Base-by-base conservation (phyloP, 2,797 vertebrate genomes). In the Sphenodon punctatus region DNA sequence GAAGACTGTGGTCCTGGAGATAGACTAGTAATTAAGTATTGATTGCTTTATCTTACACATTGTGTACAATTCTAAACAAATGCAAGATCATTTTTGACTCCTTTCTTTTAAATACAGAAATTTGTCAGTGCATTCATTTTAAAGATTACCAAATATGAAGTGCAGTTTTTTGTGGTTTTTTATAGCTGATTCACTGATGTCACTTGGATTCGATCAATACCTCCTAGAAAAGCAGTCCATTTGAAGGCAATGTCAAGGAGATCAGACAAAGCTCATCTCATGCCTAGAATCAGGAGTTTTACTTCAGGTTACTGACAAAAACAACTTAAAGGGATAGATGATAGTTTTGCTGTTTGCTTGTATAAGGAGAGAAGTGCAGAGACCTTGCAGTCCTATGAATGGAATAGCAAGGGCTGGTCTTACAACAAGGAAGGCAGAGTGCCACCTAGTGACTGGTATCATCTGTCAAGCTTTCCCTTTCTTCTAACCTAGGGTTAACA, bases 1-100 rank as follows among this genome's bases (percentile, higher is more conserved):
- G 82, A 89, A 64, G 55, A 49, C 67, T 82, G 65, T 59, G 83
- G 77, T 67, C 76, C 92, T 25, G 4, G 75, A 93, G 88, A 89
- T 80, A 92, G 89, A 83, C 88, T 91, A 59, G 84, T 96, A 96
- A 96, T 95, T 95, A 94, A 78, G 49, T 95, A 95, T 95, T 92
- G 96, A 95, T 95, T 94, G 91, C 79, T 93, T 95, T 93, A 7
- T 4, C 89, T 92, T 93, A 91, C 78, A 71, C 79, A 90, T 88
- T 90, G 87, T 84, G 71, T 71, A 86, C 87, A 92, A 76, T 92
- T 91, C 85, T 92, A 93, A 96, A 93, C 87, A 95, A 95, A 94
- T 89, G 46, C 77, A 93, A 84, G 80, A 86, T 70, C 51, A 12
- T 93, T 94, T 92, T 88, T 93, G 71, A 84, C 68, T 93, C 61